Conservation (phyloP, 2,113 vertebrate species). For the Larimichthys polyactis region DNA sequence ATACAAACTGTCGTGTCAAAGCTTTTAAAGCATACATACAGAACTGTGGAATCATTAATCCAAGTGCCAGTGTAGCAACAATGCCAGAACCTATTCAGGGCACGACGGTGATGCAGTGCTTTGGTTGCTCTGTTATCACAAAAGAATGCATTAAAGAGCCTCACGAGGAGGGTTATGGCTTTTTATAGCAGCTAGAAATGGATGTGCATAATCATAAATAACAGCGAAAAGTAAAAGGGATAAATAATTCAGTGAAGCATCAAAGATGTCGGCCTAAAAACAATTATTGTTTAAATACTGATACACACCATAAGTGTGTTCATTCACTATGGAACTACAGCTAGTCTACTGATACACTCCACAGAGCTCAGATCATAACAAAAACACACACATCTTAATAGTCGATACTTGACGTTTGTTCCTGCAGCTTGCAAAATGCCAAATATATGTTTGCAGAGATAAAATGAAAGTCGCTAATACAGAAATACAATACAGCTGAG, state of each 20-base stretch:
- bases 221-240: neutral
- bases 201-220: neutral
- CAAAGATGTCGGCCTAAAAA: neutral
- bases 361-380: too few relatives aligned
- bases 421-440: too few relatives aligned
- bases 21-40: neutral
- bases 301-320: neutral
- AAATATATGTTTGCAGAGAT: too few relatives aligned
- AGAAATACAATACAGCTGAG: too few relatives aligned
- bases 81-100: neutral
- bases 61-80: neutral
- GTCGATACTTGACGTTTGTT: too few relatives aligned
- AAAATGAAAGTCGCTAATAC: too few relatives aligned
- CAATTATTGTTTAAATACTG: neutral
- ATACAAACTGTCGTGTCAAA: neutral
- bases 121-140: neutral
- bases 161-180: neutral
- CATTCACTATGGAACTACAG: neutral
- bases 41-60: neutral
- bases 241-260: neutral
- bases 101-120: neutral
- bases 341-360: neutral
- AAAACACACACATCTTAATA: too few relatives aligned
- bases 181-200: slow-evolving; percentile 7
- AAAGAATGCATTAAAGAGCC: neutral